phyloP scores from a whole-genome alignment of 2,888 invertebrate genomes.

The Ectemnius lituratus region DNA sequence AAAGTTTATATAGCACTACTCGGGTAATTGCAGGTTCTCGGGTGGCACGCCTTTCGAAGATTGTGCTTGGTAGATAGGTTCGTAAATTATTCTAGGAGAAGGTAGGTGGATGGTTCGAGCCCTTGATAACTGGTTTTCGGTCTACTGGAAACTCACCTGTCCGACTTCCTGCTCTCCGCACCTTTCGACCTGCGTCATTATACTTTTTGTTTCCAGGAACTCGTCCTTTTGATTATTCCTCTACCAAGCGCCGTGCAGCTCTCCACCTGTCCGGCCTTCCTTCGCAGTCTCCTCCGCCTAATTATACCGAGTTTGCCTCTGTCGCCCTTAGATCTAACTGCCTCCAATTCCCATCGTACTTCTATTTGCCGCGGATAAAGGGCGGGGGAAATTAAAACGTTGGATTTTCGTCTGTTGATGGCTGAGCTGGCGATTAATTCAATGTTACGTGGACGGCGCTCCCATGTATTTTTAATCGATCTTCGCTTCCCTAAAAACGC shows the following conservation, averaged over 20 bases:
- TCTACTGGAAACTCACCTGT: conserved; percentile 41
- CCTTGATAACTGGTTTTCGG: conserved; percentile 42
- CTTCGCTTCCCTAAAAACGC: conserved; percentile 27
- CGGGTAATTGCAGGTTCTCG: too few species aligned
- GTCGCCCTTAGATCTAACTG: too few species aligned
- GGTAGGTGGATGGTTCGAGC: conserved; percentile 41
- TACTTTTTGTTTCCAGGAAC: conserved; percentile 37
- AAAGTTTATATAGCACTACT: too few species aligned
- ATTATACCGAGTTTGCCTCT: too few species aligned
- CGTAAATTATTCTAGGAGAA: conserved; percentile 45
- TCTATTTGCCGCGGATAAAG: too few species aligned
- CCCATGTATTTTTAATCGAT: conserved; percentile 29
- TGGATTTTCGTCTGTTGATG: conserved; percentile 50
- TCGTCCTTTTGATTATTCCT: conserved; percentile 17
- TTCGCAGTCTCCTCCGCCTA: too few species aligned
- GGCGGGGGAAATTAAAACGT: too few species aligned
- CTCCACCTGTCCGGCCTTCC: conserved; percentile 19
- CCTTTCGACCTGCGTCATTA: conserved; percentile 33
- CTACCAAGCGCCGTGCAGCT: conserved; percentile 27
- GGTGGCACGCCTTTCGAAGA: too few species aligned
- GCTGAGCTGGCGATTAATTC: conserved; percentile 63
- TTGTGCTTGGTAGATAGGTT: conserved; percentile 21
- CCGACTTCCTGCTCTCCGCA: conserved; percentile 39
- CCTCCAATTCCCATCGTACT: too few species aligned
- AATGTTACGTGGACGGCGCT: conserved; percentile 45